Evolutionary conservation across 2,113 vertebrate species (phyloP).

Genomic region (Pampusana beccarii): DNA sequence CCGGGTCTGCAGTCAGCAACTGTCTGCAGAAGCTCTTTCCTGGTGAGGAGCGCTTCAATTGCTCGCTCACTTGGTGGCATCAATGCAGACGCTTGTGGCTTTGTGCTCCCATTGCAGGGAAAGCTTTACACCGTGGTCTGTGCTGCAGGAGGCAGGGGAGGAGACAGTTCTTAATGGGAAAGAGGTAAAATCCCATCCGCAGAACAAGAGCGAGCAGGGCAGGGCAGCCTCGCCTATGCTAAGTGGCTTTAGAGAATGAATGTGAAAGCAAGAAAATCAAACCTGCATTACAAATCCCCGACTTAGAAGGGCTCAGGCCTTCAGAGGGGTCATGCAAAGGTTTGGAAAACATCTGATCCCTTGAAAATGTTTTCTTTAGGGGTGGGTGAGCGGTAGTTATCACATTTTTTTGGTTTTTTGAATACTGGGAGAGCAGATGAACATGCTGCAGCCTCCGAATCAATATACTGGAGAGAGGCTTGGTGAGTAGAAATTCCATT

Average conservation of each 20-base stretch:
- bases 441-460: accelerated
- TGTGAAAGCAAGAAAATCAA: not conserved
- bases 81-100: not conserved
- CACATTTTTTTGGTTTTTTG: not conserved
- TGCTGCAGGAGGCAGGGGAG: not conserved
- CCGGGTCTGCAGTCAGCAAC: not conserved
- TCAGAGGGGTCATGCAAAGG: not conserved
- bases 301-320: not conserved
- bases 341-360: not conserved
- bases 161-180: not conserved
- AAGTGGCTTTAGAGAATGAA: not conserved
- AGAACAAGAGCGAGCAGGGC: not conserved
- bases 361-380: not conserved
- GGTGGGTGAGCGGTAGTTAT: not conserved
- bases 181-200: not conserved
- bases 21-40: not conserved
- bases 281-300: not conserved
- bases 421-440: not conserved
- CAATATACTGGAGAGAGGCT: not conserved
- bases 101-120: not conserved
- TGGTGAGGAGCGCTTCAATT: not conserved
- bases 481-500: not conserved
- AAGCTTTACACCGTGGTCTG: not conserved
- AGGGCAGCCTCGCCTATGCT: not conserved
- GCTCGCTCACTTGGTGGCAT: not conserved